Percentiles rank a stretch among this genome's conserved stretches.
phyloP scores from a whole-genome alignment of 2,113 vertebrate species.

The Machaerirhynchus nigripectus region DNA sequence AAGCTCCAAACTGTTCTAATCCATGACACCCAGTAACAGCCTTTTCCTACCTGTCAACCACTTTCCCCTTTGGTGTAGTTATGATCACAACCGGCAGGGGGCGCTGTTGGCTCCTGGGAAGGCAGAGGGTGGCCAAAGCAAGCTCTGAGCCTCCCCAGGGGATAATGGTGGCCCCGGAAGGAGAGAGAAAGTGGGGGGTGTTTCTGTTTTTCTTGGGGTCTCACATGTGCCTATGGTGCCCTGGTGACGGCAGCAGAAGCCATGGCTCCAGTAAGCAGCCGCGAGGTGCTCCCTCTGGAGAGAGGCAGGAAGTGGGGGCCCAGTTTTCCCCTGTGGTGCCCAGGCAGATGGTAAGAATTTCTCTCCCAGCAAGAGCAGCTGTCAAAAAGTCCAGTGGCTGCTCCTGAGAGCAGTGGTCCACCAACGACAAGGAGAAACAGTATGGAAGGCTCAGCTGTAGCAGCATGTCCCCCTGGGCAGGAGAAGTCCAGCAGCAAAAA shows the following conservation, averaged over 20 bases:
- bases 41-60: not conserved
- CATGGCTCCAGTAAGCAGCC: not conserved
- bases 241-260: not conserved
- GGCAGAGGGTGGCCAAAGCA: not conserved
- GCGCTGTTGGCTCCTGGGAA: not conserved
- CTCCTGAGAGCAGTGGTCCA: not conserved
- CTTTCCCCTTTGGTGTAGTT: not conserved
- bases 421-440: not conserved
- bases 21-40: not conserved
- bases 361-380: not conserved
- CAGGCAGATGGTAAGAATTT: not conserved
- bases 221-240: not conserved
- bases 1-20: too few relatives aligned
- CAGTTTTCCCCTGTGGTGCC: accelerated
- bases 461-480: not conserved
- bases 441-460: not conserved
- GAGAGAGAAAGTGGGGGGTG: not conserved
- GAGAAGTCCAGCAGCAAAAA: not conserved
- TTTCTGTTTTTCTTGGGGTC: not conserved
- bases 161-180: too few relatives aligned
- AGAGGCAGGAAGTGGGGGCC: not conserved
- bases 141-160: not conserved
- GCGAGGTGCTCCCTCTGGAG: accelerated
- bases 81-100: not conserved
- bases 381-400: not conserved